Evolutionary conservation across 2,888 invertebrate species (phyloP).

Genomic region (Ochropleura leucogaster): DNA sequence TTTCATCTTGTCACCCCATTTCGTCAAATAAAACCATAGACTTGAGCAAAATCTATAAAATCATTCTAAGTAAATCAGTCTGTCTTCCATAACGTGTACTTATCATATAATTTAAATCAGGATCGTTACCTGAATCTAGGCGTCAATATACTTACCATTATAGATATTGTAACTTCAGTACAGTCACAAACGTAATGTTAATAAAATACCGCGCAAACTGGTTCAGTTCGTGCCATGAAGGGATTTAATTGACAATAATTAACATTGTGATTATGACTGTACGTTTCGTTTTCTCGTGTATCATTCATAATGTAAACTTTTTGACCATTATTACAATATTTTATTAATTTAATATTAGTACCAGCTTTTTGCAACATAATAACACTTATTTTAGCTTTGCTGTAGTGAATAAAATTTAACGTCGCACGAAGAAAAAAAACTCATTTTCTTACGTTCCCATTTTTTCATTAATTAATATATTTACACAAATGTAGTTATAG

Average conservation of each 20-base stretch:
- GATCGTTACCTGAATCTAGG: constrained; percentile 44
- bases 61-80: constrained; percentile 71
- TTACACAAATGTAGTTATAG: constrained; percentile 47
- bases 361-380: constrained; percentile 51
- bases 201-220: constrained; percentile 3
- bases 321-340: constrained; percentile 43
- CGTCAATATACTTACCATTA: constrained; percentile 38
- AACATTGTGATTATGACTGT: constrained; percentile 50
- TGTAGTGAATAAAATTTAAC: constrained; percentile 50
- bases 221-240: constrained; percentile 53
- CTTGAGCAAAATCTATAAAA: constrained; percentile 39
- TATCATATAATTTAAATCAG: constrained; percentile 59
- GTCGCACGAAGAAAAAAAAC: constrained; percentile 53
- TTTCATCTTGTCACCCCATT: constrained; percentile 19
- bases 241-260: constrained; percentile 21
- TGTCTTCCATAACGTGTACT: constrained; percentile 79
- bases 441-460: constrained; percentile 46
- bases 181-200: constrained; percentile 43
- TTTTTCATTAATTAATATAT: constrained; percentile 39
- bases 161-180: constrained; percentile 43
- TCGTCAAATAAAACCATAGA: constrained; percentile 16
- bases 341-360: constrained; percentile 55
- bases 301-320: constrained; percentile 51
- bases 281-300: constrained; percentile 34
- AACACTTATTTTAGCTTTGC: constrained; percentile 59